phyloP scores from a whole-genome alignment of 2,113 vertebrate genomes.

The Phoenicopterus ruber region DNA sequence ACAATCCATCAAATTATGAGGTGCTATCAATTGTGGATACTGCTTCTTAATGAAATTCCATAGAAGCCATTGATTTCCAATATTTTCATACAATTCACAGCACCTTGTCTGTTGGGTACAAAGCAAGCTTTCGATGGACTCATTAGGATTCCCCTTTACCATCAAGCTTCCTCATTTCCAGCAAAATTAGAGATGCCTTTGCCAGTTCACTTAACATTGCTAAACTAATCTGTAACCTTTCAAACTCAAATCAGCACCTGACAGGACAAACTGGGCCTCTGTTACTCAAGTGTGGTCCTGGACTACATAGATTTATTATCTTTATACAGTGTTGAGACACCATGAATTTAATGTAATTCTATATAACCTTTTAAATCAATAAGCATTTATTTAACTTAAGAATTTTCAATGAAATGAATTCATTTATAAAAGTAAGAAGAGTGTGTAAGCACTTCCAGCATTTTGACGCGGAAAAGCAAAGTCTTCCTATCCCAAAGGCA shows the following conservation, averaged over 20 bases:
- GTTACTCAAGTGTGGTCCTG: slow-evolving; percentile 63
- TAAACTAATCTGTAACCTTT: slow-evolving; percentile 83
- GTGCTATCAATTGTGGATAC: slow-evolving; percentile 97
- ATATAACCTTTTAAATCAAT: slow-evolving; percentile 67
- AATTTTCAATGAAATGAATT: slow-evolving; percentile 61
- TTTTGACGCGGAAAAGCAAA: neutral
- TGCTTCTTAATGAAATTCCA: slow-evolving; percentile 99
- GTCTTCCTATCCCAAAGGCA: neutral
- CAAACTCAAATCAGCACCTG: slow-evolving; percentile 75
- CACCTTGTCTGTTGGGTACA: slow-evolving; percentile 91
- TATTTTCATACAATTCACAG: slow-evolving; percentile 97
- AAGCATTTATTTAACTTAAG: slow-evolving; percentile 61
- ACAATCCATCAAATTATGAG: slow-evolving; percentile 99
- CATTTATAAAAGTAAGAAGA: slow-evolving; percentile 32
- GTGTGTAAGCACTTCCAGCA: neutral
- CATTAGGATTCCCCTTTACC: slow-evolving; percentile 95
- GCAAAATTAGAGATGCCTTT: slow-evolving; percentile 90
- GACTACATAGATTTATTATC: slow-evolving; percentile 70
- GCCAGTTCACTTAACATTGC: slow-evolving; percentile 88
- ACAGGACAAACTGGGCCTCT: slow-evolving; percentile 70
- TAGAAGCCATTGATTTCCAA: slow-evolving; percentile 98
- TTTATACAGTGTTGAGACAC: slow-evolving; percentile 56
- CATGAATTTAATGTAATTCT: slow-evolving; percentile 48
- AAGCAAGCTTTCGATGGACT: slow-evolving; percentile 93
- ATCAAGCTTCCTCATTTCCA: slow-evolving; percentile 90